Conservation (phyloP, 2,888 invertebrate species). For the Rhodophaea formosa region DNA sequence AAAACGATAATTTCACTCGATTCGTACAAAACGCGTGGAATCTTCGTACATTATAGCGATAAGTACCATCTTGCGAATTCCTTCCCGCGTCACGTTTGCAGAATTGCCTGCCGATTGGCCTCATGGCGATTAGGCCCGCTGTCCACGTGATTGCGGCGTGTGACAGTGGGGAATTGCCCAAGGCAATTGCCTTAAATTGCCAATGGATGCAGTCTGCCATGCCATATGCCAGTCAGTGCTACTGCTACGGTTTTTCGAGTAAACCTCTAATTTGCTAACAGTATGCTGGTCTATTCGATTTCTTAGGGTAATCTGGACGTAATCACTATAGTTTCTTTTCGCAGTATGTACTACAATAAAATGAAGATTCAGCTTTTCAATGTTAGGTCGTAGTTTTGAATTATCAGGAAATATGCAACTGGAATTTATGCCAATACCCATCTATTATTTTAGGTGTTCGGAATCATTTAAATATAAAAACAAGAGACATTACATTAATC, state of each 20-base stretch:
- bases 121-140: constrained; percentile 15
- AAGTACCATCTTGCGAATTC: constrained; percentile 13
- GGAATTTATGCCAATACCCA: no score
- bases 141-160: constrained; percentile 19
- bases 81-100: constrained; percentile 17
- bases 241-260: constrained; percentile 15
- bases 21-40: neutral
- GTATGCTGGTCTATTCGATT: constrained; percentile 4
- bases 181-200: constrained; percentile 28
- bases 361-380: no score
- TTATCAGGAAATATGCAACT: no score
- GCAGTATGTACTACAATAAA: no score
- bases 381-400: no score
- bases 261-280: constrained; percentile 10
- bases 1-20: neutral
- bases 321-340: neutral
- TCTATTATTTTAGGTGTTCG: no score
- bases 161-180: constrained; percentile 24
- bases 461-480: neutral
- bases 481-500: neutral
- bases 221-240: constrained; percentile 25
- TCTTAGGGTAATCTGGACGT: neutral
- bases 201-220: constrained; percentile 21
- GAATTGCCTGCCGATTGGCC: constrained; percentile 16
- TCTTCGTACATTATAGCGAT: constrained; percentile 15